Evolutionary conservation across 2,113 vertebrate species (phyloP).

Genomic region (Podocnemis expansa): DNA sequence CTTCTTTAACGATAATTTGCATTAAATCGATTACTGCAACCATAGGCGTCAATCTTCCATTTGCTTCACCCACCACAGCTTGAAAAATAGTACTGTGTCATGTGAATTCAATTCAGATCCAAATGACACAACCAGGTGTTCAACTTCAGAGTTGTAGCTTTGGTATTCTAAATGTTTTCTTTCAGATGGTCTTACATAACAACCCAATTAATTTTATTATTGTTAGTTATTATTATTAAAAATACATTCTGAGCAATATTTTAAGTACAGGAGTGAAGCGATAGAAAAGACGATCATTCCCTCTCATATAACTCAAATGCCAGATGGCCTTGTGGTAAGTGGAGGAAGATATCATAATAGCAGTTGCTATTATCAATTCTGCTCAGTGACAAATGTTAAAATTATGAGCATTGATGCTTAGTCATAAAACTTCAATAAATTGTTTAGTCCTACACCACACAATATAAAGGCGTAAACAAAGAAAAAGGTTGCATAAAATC

Average conservation of each 20-base stretch:
- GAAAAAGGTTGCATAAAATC: conserved; percentile 20
- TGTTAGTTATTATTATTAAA: conserved; percentile 71
- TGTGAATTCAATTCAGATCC: conserved; percentile 59
- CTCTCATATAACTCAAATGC: conserved; percentile 71
- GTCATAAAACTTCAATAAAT: conserved; percentile 48
- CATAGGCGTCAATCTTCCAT: conserved; percentile 31
- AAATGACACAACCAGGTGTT: conserved; percentile 70
- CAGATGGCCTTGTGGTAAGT: conserved; percentile 75
- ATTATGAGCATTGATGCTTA: conserved; percentile 20
- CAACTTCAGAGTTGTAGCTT: conserved; percentile 46
- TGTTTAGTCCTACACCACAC: conserved; percentile 33
- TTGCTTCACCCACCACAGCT: conserved; percentile 40
- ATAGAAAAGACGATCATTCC: conserved; percentile 73
- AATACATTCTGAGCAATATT: conserved; percentile 74
- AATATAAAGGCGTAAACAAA: conserved; percentile 34
- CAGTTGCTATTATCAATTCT: conserved; percentile 67
- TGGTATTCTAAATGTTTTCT: conserved; percentile 59
- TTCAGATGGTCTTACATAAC: conserved; percentile 59
- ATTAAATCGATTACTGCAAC: conserved; percentile 45
- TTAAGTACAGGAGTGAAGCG: conserved; percentile 75
- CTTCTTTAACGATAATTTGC: conserved; percentile 26
- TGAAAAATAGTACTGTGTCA: conserved; percentile 56
- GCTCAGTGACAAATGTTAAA: conserved; percentile 69
- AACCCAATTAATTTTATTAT: conserved; percentile 68
- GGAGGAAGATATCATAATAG: conserved; percentile 68